A percentile compares a stretch with the other conserved stretches of the same genome.
Conservation (phyloP, 2,797 vertebrate species). For the Alfaro cultratus region DNA sequence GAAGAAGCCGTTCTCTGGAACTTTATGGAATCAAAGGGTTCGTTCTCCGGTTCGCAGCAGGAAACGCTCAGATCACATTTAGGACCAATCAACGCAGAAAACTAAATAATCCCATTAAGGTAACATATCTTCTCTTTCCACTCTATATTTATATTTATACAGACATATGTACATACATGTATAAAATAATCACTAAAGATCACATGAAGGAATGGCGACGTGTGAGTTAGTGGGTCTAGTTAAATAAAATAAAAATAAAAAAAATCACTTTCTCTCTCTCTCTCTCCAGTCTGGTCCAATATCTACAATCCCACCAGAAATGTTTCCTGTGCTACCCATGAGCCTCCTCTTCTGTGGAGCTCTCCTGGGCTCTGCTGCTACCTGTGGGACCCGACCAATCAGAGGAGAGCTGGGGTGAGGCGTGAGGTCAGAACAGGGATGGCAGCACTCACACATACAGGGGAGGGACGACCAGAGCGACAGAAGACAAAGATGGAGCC, state of each 20-base stretch:
- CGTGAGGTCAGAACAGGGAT: constrained; percentile 18
- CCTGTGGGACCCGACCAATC: constrained; percentile 77
- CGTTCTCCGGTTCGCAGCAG: neutral
- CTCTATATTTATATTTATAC: constrained; percentile 21
- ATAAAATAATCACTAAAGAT: constrained; percentile 31
- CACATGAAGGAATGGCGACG: constrained; percentile 36
- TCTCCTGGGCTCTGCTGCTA: constrained; percentile 76
- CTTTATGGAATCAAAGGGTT: neutral
- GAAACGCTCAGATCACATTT: neutral
- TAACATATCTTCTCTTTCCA: constrained; percentile 12
- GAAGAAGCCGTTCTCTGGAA: neutral
- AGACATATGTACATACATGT: constrained; percentile 31
- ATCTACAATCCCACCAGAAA: constrained; percentile 65
- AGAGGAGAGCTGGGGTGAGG: constrained; percentile 60
- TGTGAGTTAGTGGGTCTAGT: constrained; percentile 26
- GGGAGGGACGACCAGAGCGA: neutral
- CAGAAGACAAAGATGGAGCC: neutral
- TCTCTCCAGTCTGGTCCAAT: constrained; percentile 53
- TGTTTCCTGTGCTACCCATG: constrained; percentile 70
- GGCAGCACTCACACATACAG: constrained; percentile 1
- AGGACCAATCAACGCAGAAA: constrained; percentile 3
- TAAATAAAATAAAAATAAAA: constrained; percentile 8
- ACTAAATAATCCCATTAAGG: neutral
- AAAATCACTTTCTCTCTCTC: constrained; percentile 32
- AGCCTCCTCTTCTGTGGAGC: constrained; percentile 80